Percentiles rank a stretch among this genome's conserved stretches.
phyloP scores from a whole-genome alignment of 2,797 vertebrate species.

The Galagoides demidoff region DNA sequence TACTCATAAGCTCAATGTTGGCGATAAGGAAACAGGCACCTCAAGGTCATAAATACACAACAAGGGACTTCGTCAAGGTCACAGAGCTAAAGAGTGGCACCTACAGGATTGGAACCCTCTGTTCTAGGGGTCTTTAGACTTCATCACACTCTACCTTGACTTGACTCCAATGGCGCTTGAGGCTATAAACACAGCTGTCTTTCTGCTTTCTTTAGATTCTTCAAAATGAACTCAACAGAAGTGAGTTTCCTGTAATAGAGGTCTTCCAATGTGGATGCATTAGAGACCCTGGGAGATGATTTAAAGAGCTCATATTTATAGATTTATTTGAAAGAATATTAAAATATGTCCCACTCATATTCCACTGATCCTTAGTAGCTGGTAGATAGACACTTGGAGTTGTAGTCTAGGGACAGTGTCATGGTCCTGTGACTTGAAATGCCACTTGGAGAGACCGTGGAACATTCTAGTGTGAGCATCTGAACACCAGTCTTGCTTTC shows the following conservation, averaged over 20 bases:
- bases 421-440: neutral
- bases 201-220: neutral
- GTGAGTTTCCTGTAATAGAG: neutral
- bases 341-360: neutral
- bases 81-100: neutral
- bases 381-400: neutral
- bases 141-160: accelerated
- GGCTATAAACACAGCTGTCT: neutral
- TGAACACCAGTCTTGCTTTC: neutral
- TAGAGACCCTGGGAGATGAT: neutral
- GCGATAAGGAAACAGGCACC: neutral
- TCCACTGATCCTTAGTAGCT: neutral
- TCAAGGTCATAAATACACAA: too few species aligned
- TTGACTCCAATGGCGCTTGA: too few species aligned
- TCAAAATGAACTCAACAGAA: neutral
- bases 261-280: neutral
- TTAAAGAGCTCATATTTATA: neutral
- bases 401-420: accelerated
- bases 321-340: neutral
- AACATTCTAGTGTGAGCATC: neutral
- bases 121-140: neutral
- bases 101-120: neutral
- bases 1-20: neutral
- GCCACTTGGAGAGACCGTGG: neutral
- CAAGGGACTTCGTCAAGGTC: neutral